phyloP scores from a whole-genome alignment of 92 coral and sea anemone species.

The Phymanthus crucifer region DNA sequence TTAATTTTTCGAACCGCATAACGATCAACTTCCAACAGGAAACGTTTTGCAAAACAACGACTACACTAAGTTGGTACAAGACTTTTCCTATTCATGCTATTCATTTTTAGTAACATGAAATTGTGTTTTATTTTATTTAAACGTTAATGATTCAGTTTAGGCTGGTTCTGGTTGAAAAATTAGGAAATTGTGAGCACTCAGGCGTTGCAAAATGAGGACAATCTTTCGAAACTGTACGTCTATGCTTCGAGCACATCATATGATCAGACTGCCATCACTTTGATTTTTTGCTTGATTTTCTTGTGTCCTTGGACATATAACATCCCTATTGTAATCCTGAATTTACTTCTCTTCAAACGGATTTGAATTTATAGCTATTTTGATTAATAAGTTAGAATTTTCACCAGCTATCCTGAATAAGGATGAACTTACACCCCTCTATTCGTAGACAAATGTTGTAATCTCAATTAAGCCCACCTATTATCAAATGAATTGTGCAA shows the following conservation, averaged over 20 bases:
- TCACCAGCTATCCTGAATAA: not conserved
- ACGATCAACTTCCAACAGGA: not conserved
- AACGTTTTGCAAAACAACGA: not conserved
- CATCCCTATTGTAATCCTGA: not conserved
- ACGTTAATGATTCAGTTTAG: not conserved
- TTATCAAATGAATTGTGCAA: not conserved
- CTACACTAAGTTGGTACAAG: conserved; percentile 4
- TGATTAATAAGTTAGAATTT: not conserved
- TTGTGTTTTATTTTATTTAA: not conserved
- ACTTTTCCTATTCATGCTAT: not conserved
- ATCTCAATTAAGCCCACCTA: not conserved
- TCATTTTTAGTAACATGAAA: not conserved
- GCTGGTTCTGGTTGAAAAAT: not conserved
- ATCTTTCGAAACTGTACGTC: not conserved
- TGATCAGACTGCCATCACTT: not conserved
- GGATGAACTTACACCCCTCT: not conserved
- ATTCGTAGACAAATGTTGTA: not conserved
- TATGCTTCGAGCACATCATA: not conserved
- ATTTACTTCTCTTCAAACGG: not conserved
- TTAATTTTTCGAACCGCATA: not conserved
- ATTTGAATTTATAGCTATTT: not conserved
- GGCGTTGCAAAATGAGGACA: not conserved
- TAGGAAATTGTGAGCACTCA: not conserved
- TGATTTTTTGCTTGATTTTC: not conserved
- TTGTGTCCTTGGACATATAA: not conserved